phyloP scores from a whole-genome alignment of 1,140 invertebrate species.

The Helicoverpa armigera region DNA sequence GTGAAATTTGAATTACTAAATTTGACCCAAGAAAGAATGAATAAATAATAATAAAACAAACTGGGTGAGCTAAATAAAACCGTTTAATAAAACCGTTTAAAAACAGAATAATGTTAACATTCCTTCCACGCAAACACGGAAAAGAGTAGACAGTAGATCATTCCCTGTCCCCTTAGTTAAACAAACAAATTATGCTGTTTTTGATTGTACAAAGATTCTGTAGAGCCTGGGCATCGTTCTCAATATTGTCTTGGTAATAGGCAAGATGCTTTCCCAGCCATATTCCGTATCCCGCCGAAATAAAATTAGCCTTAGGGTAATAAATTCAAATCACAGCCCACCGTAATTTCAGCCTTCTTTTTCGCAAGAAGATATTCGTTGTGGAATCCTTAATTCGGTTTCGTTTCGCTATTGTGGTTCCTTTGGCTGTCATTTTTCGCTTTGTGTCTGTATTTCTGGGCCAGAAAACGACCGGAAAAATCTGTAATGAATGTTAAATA shows the following conservation, averaged over 20 bases:
- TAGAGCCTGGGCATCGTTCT: constrained; percentile 61
- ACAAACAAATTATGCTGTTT: constrained; percentile 60
- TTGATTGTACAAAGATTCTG: constrained; percentile 69
- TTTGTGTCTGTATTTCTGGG: constrained; percentile 53
- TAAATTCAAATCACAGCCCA: constrained; percentile 80
- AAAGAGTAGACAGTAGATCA: constrained; percentile 39
- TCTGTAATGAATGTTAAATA: constrained; percentile 39
- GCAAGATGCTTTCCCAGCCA: constrained; percentile 63
- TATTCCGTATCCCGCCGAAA: constrained; percentile 69
- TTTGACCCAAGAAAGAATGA: too few relatives aligned
- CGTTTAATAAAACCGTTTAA: too few relatives aligned
- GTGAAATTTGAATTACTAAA: too few relatives aligned
- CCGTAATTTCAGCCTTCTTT: constrained; percentile 75
- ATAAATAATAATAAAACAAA: too few relatives aligned
- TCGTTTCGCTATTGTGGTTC: constrained; percentile 70
- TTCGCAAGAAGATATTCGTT: constrained; percentile 72
- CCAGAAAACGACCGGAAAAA: constrained; percentile 26
- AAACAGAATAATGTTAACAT: constrained; percentile 38
- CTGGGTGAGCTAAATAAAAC: too few relatives aligned
- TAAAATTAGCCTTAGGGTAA: constrained; percentile 79
- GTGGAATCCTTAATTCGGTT: constrained; percentile 76
- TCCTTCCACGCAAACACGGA: constrained; percentile 40
- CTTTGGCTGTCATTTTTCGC: constrained; percentile 62
- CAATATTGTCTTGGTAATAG: constrained; percentile 73
- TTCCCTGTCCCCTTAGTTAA: constrained; percentile 49